Evolutionary conservation across 2,888 invertebrate species (phyloP).

Genomic region (Protodeltote pygarga): DNA sequence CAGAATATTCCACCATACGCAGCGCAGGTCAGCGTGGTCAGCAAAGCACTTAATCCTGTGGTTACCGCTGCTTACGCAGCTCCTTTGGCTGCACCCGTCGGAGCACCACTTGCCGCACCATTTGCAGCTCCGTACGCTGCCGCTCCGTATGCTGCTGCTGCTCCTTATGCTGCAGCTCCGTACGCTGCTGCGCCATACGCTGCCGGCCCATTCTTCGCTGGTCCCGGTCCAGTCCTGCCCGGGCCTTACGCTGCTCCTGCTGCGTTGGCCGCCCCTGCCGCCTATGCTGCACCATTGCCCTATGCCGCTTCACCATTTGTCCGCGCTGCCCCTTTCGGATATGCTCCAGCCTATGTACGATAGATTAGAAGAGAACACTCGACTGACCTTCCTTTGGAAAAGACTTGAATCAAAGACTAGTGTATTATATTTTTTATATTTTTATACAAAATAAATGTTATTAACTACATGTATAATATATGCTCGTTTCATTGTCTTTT

Average conservation of each 20-base stretch:
- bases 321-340: conserved; percentile 33
- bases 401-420: conserved; percentile 59
- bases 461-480: conserved; percentile 19
- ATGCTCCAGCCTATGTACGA: conserved; percentile 77
- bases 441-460: conserved; percentile 48
- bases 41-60: conserved; percentile 73
- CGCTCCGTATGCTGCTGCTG: conserved; percentile 59
- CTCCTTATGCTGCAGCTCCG: conserved; percentile 56
- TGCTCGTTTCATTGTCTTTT: conserved; percentile 1
- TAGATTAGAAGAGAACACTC: conserved; percentile 75
- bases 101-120: conserved; percentile 34
- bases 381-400: conserved; percentile 73
- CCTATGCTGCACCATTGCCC: conserved; percentile 46
- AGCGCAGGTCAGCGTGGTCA: conserved; percentile 87
- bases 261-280: conserved; percentile 55
- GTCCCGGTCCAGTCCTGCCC: conserved; percentile 45
- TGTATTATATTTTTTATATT: conserved; percentile 44
- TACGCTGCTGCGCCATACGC: conserved; percentile 47
- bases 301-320: conserved; percentile 51
- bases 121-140: conserved; percentile 45
- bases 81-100: too few species aligned
- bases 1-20: conserved; percentile 89
- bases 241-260: conserved; percentile 50
- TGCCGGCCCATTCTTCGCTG: conserved; percentile 50
- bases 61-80: conserved; percentile 62